Percentiles rank a stretch among this genome's conserved stretches.
These are phyloP conservation scores for Knipowitschia caucasica DNA, from an alignment of 2,797 vertebrate species.

Conservation along the genomic window DNA sequence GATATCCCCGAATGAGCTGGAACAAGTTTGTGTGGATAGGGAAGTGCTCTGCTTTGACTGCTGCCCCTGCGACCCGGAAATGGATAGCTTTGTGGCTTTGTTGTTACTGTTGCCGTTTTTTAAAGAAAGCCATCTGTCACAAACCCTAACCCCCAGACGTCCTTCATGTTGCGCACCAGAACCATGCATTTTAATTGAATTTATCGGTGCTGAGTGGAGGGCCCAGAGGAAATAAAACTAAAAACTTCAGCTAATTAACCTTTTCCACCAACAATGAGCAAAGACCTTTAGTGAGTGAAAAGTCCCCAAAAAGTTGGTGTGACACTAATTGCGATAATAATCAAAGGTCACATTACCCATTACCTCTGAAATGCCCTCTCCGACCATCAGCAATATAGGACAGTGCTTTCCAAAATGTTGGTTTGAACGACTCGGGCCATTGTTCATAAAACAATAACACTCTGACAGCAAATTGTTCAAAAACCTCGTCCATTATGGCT, in stretches of 20 bases:
- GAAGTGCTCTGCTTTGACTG: too few relatives aligned
- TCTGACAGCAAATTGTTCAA: not conserved
- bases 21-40: too few relatives aligned
- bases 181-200: not conserved
- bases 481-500: not conserved
- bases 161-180: not conserved
- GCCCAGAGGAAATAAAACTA: not conserved
- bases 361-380: not conserved
- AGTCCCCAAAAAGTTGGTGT: conserved; percentile 14
- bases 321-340: conserved; percentile 5
- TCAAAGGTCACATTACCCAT: conserved; percentile 6
- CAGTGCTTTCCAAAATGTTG: not conserved
- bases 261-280: conserved; percentile 8
- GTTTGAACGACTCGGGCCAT: not conserved
- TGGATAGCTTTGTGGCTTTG: too few relatives aligned
- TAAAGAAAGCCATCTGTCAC: too few relatives aligned
- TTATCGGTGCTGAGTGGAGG: not conserved
- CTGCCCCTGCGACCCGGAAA: too few relatives aligned
- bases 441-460: not conserved
- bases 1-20: too few relatives aligned
- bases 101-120: too few relatives aligned
- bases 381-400: not conserved
- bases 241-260: conserved; percentile 2
- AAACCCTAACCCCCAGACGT: not conserved
- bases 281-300: not conserved